Evolutionary conservation across 2,113 vertebrate genomes (phyloP), one percentile per base, ranked within the genome.

Genomic region (Himantopus leucocephalus): DNA sequence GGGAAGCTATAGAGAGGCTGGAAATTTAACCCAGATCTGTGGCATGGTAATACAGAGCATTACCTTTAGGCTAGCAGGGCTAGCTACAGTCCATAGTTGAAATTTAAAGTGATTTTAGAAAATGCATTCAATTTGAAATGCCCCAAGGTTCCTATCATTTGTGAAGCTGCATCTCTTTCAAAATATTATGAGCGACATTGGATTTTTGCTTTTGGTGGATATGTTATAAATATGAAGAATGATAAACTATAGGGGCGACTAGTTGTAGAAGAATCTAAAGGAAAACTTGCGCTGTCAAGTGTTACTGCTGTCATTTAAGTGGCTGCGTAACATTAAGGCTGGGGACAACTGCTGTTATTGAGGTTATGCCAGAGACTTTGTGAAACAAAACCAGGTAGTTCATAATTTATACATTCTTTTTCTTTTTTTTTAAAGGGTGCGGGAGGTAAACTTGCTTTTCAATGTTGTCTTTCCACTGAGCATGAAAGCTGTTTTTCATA

Each of bases 101-200:
- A 97, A 96, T 96, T 95, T 95, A 95, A 97, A 96, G 77, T 95
- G 81, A 95, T 94, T 92, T 92, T 5, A 23, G 88, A 95, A 76
- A 94, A 93, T 93, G 71, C 79, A 87, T 96, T 97, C 79, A 93
- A 70, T 97, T 95, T 95, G 77, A 95, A 97, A 91, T 96, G 94
- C 94, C 94, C 71, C 83, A 88, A 94, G 95, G 90, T 97, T 93
- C 56, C 75, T 91, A 92, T 83, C 32, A 68, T 89, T 97, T 92
- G 85, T 93, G 73, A 95, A 86, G 59, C 85, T 89, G 60, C 41
- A 56, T 79, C 60, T 83, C 66, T 95, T 96, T 90, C 91, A 92
- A 85, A 96, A 94, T 93, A 74, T 58, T 92, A 86, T 62, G 73
- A 92, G 53, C 0, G 7, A 92, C 75, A 81, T 20, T 90, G 89